Evolutionary conservation across 1,140 invertebrate species (phyloP), one percentile per base, ranked within the genome.

Genomic region (Macrocentrus cingulum): DNA sequence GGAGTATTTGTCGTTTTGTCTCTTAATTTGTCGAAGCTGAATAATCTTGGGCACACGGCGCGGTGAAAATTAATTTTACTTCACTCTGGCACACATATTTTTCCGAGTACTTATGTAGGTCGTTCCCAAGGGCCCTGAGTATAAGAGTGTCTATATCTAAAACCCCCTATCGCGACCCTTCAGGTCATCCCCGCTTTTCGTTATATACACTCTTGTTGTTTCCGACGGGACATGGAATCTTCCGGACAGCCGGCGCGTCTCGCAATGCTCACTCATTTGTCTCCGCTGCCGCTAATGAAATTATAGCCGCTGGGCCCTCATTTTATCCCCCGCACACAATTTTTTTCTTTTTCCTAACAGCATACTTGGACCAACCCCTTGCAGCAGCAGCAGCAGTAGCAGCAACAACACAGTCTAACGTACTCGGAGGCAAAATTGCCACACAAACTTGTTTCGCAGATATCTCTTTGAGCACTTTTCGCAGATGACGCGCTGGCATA

Each of bases 241-340:
- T 71, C 64, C 69, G 69, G 66, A 66, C 76, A 79, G 76, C 75
- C 74, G 76, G 76, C 68, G 76, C 75, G 63, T 74, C 74, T 76
- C 65, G 66, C 74, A 76, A 76, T 77, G 73, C 68, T 70, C 68
- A 65, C 75, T 79, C 76, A 74, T 79, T 79, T 79, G 74, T 79
- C 74, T 75, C 74, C 20, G 67, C 69, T 67, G 63, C 62, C 66
- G 67, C 74, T 78, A 79, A 79, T 79, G 75, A 79, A 79, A 79
- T 79, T 79, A 79, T 78, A 72, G 72, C 72, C 62, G 65, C 59
- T 36, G 37, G 70, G 66, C 76, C 74, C 74, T 74, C 72, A 64
- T 67, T 64, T 50, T 46, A 11, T 50, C 23, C 41, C 37, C 34
- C 46, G 13, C 22, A 7, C 22, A 23, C 22, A 23, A 22, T 23